Base-by-base conservation (phyloP, 1,140 invertebrate genomes). In the Aphidius gifuensis region DNA sequence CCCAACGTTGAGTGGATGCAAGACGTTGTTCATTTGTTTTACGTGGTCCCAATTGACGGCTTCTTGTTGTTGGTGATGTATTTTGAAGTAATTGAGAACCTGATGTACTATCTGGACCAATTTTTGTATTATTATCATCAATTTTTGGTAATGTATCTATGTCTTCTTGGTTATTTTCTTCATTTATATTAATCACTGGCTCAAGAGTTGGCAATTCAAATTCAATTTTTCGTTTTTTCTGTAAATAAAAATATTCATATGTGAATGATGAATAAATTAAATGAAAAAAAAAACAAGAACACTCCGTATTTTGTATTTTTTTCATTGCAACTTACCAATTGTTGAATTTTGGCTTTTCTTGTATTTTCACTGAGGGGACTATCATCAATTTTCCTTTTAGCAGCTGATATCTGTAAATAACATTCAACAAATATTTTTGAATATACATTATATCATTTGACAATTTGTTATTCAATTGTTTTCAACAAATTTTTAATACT, bases 1-100 rank as follows among this genome's bases (percentile, higher is more conserved):
- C 76, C 78, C 78, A 81, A 40, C 80, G 77, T 65, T 78, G 77
- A 0, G 76, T 78, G 0, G 72, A 80, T 5, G 73, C 77, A 58
- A 74, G 73, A 39, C 79, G 66, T 21, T 71, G 67, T 7, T 79
- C 77, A 60, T 67, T 4, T 70, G 75, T 64, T 68, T 74, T 3
- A 43, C 70, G 16, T 11, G 63, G 23, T 65, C 51, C 6, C 16
- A 40, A 44, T n/a, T 11, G 42, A 42, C 56, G 64, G 68, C 44
- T 49, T 45, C 49, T 67, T 72, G 6, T 42, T 58, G 39, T n/a
- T 23, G 64, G 45, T 16, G 48, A 53, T 9, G 51, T 50, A 6
- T 53, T 56, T 7, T 46, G n/a, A 50, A 69, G 70, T 9, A 21
- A 3, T 11, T 66, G 51, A 46, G 23, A n/a, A 11, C 8, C 45